phyloP scores from a whole-genome alignment of 2,797 vertebrate genomes.

The Schizothorax lantsangensis region DNA sequence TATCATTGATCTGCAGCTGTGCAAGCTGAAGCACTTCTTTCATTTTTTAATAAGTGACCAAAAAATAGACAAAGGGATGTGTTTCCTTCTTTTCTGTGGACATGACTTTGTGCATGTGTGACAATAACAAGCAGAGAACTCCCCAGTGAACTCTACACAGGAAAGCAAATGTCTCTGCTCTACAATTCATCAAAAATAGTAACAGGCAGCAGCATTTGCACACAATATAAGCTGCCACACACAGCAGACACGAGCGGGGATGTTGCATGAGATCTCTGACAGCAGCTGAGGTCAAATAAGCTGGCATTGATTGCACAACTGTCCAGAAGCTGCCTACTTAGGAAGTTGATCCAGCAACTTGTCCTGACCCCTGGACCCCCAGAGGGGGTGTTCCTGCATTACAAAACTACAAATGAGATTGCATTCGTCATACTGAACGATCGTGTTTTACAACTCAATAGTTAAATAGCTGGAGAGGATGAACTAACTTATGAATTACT shows the following conservation, averaged over 20 bases:
- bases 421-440: conserved; percentile 9
- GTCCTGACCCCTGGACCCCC: conserved; percentile 29
- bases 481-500: background rate
- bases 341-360: conserved; percentile 51
- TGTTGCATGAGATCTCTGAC: conserved; percentile 46
- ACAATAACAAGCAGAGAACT: conserved; percentile 71
- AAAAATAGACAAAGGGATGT: conserved; percentile 63
- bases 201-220: conserved; percentile 65
- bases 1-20: conserved; percentile 43
- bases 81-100: conserved; percentile 68
- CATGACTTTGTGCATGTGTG: conserved; percentile 65
- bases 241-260: conserved; percentile 66
- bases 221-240: conserved; percentile 66
- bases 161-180: conserved; percentile 72
- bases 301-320: conserved; percentile 51
- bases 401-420: conserved; percentile 22
- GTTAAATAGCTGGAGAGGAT: background rate
- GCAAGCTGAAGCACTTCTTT: conserved; percentile 47
- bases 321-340: conserved; percentile 39
- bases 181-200: conserved; percentile 72
- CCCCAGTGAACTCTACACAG: conserved; percentile 71
- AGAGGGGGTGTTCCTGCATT: background rate
- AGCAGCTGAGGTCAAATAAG: conserved; percentile 38
- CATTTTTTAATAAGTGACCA: conserved; percentile 29
- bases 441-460: conserved; percentile 1